phyloP scores from a whole-genome alignment of 2,797 vertebrate genomes.

The Gymnodraco acuticeps region DNA sequence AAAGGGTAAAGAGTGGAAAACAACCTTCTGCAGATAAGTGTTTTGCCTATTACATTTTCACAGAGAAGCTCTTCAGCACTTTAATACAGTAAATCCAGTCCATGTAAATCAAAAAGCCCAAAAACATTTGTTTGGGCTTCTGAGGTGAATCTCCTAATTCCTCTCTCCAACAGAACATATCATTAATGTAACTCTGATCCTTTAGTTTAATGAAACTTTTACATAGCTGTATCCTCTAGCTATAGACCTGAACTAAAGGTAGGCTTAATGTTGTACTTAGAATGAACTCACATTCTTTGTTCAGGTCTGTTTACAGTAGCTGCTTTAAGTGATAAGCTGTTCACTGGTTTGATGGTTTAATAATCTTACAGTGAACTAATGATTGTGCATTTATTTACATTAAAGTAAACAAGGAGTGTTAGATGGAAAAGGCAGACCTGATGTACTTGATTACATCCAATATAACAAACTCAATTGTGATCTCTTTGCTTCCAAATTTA shows the following conservation, averaged over 20 bases:
- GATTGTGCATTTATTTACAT: slow-evolving; percentile 15
- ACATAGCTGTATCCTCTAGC: neutral
- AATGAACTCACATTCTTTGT: slow-evolving; percentile 3
- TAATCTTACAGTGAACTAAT: neutral
- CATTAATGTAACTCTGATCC: neutral
- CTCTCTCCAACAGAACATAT: neutral
- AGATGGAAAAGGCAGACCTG: neutral
- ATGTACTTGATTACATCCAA: neutral
- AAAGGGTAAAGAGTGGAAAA: neutral
- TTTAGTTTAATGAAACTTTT: neutral
- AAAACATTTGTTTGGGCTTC: neutral
- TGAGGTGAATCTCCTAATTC: neutral
- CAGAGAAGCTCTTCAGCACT: neutral
- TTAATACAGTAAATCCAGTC: neutral
- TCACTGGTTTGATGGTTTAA: neutral
- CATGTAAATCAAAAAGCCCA: neutral
- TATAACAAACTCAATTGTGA: slow-evolving; percentile 49
- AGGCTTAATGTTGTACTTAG: neutral
- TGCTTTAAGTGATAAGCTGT: slow-evolving; percentile 20
- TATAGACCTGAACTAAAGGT: slow-evolving; percentile 5
- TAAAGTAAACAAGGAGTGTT: neutral
- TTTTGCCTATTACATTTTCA: neutral
- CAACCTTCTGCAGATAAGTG: neutral
- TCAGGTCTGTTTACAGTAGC: neutral
- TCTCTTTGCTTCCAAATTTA: slow-evolving; percentile 16